Conservation (phyloP, 2,113 vertebrate species). For the Galbula dea region DNA sequence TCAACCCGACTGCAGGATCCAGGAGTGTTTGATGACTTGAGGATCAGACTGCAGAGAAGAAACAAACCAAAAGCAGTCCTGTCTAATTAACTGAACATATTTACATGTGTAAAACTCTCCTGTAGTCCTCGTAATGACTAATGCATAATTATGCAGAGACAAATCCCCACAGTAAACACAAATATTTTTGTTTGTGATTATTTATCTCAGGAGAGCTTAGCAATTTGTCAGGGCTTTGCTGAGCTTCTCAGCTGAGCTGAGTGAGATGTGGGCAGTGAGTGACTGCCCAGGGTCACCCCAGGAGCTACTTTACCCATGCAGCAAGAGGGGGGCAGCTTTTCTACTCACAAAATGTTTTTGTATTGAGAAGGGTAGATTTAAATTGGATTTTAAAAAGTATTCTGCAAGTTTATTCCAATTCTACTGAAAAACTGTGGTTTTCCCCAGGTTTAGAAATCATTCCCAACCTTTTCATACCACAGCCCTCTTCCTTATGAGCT, state of each 20-base stretch:
- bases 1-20: neutral
- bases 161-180: conserved; percentile 72
- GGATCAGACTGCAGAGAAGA: conserved; percentile 54
- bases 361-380: neutral
- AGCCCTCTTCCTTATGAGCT: accelerated
- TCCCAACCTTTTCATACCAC: neutral
- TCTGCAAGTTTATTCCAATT: neutral
- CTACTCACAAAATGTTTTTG: neutral
- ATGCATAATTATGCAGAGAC: conserved; percentile 71
- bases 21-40: conserved; percentile 48
- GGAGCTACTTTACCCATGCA: neutral
- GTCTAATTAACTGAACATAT: conserved; percentile 71
- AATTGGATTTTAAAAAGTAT: neutral
- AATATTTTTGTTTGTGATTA: conserved; percentile 71
- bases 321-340: neutral
- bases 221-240: conserved; percentile 48
- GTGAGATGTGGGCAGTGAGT: neutral
- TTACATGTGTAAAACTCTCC: conserved; percentile 73
- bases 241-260: neutral
- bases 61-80: conserved; percentile 59
- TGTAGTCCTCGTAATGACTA: conserved; percentile 66
- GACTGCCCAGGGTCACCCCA: neutral
- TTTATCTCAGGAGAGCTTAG: conserved; percentile 59
- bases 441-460: neutral
- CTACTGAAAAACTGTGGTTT: neutral